phyloP scores from a whole-genome alignment of 2,113 vertebrate species.

The Grammomys dolichurus region DNA sequence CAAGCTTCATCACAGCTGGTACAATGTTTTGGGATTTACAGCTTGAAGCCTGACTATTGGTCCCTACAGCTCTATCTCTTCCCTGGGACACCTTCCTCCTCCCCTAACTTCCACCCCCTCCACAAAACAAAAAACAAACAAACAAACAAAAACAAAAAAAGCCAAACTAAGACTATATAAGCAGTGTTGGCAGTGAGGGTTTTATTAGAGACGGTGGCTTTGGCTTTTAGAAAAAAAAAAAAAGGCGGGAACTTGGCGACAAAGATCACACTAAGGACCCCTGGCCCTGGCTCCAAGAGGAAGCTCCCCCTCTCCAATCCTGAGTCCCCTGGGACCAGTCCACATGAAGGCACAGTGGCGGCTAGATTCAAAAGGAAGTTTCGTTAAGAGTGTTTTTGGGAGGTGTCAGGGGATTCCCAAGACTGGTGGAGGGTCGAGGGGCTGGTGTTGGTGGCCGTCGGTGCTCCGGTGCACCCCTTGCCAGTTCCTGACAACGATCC shows the following conservation, averaged over 20 bases:
- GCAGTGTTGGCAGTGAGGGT: slow-evolving; percentile 63
- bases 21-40: background rate
- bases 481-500: slow-evolving; percentile 93
- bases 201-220: slow-evolving; percentile 71
- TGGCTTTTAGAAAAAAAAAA: slow-evolving; percentile 61
- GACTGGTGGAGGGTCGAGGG: slow-evolving; percentile 59
- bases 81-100: background rate
- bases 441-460: slow-evolving; percentile 72
- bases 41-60: background rate
- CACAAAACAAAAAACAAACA: no score
- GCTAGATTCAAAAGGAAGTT: slow-evolving; percentile 91
- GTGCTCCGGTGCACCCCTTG: slow-evolving; percentile 73
- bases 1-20: background rate
- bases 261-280: slow-evolving; percentile 24
- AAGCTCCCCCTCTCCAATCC: background rate
- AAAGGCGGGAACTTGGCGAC: background rate
- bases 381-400: slow-evolving; percentile 91
- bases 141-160: background rate
- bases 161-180: background rate
- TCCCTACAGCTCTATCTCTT: background rate
- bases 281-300: slow-evolving; percentile 34
- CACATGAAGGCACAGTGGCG: slow-evolving; percentile 66
- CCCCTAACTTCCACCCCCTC: accelerated
- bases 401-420: slow-evolving; percentile 51
- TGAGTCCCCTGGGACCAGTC: background rate